These are phyloP conservation scores for Chaenodraco wilsoni DNA, from an alignment of 2,797 vertebrate genomes.

Conservation along the genomic window DNA sequence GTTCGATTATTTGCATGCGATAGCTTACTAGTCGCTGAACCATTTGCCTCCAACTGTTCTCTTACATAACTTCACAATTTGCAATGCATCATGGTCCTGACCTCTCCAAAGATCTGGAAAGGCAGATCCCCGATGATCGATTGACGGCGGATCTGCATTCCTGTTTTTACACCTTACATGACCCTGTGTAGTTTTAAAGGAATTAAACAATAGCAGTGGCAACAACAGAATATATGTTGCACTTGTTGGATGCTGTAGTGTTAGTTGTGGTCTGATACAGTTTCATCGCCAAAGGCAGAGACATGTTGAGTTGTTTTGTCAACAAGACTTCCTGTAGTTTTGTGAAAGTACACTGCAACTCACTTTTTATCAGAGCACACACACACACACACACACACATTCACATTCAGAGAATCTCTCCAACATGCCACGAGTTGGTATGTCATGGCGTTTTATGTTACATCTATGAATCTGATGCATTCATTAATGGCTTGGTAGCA, in stretches of 20 bases:
- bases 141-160: not conserved
- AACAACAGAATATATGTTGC: constrained; percentile 9
- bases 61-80: constrained; percentile 50
- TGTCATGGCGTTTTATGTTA: constrained; percentile 68
- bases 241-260: constrained; percentile 13
- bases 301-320: constrained; percentile 24
- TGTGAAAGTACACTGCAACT: constrained; percentile 17
- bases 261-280: constrained; percentile 37
- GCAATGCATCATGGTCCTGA: constrained; percentile 55
- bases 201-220: constrained; percentile 42
- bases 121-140: constrained; percentile 48
- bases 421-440: constrained; percentile 67
- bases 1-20: constrained; percentile 25
- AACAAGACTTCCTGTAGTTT: constrained; percentile 13
- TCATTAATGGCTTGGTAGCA: constrained; percentile 74
- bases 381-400: constrained; percentile 17
- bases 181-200: constrained; percentile 40
- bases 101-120: constrained; percentile 56
- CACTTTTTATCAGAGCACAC: constrained; percentile 5
- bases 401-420: constrained; percentile 29
- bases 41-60: constrained; percentile 45
- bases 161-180: constrained; percentile 30
- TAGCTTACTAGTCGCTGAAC: constrained; percentile 15
- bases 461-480: constrained; percentile 76
- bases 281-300: constrained; percentile 39